Base-by-base conservation (phyloP, 2,888 invertebrate genomes). In the Agrochola circellaris region DNA sequence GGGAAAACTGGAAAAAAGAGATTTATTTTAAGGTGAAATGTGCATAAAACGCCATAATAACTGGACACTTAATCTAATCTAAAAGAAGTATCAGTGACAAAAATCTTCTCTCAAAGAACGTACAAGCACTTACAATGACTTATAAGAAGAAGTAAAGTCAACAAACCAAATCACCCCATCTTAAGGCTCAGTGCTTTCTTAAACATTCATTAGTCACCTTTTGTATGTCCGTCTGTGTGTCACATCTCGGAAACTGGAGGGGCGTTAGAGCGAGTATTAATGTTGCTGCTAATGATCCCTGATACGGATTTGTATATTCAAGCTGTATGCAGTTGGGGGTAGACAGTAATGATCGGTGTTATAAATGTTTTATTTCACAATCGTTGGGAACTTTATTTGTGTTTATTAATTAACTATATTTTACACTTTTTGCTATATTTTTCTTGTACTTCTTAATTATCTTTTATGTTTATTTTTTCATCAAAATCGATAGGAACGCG, bases 161-260 rank as follows among this genome's bases (percentile, higher is more conserved):
- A 82, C 77, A 81, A 85, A 79, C 70, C 77, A 75, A 87, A 79
- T 79, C 78, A 75, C 85, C 84, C 84, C 82, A 84, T 83, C 82
- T 81, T 82, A 82, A 82, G 82, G 76, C 81, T 81, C 85, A 83
- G 87, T 87, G 91, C 84, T 85, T 89, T 90, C 90, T 90, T 90
- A 91, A 91, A 89, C 86, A 82, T 87, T 89, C 90, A 91, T 91
- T 88, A 91, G 89, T 91, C 91, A 91, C 88, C 85, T 87, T 85
- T 88, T 90, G 89, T 88, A 82, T 84, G 86, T 85, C 76, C 81
- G 86, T 84, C 81, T 87, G 79, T 81, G 69, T 79, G 84, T 79
- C 87, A 83, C 82, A 75, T 87, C 86, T 87, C 87, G 86, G 89
- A 88, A 89, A 86, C 81, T 83, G 79, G 73, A 73, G 88, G 87